These are phyloP conservation scores for Parnassius orleans DNA, from an alignment of 2,888 invertebrate species.

Conservation along the genomic window DNA sequence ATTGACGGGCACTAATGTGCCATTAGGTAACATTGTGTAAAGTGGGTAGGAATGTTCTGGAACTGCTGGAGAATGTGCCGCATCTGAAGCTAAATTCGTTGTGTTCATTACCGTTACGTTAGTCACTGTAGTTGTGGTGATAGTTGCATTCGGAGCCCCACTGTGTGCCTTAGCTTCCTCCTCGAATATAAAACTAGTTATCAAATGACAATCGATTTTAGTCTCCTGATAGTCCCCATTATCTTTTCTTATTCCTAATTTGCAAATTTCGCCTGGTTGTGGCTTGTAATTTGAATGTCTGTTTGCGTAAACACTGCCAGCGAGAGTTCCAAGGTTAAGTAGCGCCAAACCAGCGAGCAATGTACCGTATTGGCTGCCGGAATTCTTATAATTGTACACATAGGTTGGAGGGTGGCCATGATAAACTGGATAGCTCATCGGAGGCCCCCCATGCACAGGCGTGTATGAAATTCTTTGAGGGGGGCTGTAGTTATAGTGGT, in stretches of 20 bases:
- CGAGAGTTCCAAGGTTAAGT: conserved; percentile 65
- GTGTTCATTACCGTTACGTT: conserved; percentile 59
- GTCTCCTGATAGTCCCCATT: conserved; percentile 72
- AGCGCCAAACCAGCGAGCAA: conserved; percentile 64
- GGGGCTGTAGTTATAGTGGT: conserved; percentile 65
- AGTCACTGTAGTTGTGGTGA: conserved; percentile 57
- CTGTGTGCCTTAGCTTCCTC: conserved; percentile 41
- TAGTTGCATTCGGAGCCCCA: conserved; percentile 47
- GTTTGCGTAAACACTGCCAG: conserved; percentile 49
- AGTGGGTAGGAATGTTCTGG: conserved; percentile 34
- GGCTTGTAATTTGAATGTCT: conserved; percentile 48
- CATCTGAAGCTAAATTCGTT: conserved; percentile 40
- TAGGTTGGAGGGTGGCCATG: conserved; percentile 62
- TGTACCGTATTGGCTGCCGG: conserved; percentile 70
- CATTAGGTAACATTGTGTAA: conserved; percentile 59
- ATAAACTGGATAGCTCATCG: conserved; percentile 62
- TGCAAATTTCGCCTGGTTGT: conserved; percentile 63
- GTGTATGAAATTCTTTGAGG: conserved; percentile 63
- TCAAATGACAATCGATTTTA: conserved; percentile 65
- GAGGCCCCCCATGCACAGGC: conserved; percentile 50
- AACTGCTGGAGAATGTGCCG: conserved; percentile 30
- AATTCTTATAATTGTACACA: conserved; percentile 66
- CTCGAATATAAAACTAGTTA: conserved; percentile 63
- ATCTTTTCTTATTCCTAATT: conserved; percentile 63
- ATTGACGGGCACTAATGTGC: conserved; percentile 57